A percentile compares a stretch with the other conserved stretches of the same genome.
These are phyloP conservation scores for Nomada ruficornis DNA, from an alignment of 2,888 invertebrate species.

Conservation along the genomic window DNA sequence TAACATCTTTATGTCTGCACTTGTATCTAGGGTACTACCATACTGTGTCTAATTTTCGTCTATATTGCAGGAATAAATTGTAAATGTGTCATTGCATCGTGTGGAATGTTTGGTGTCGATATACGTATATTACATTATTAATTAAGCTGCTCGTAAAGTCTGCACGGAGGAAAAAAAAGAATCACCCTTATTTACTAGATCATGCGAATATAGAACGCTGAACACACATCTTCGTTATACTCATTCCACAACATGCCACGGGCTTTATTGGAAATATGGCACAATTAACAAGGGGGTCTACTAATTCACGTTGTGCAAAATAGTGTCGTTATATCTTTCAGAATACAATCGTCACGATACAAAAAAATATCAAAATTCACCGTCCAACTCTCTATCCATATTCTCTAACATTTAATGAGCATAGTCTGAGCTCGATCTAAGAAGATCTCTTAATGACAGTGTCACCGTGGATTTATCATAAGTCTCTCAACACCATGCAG, in stretches of 20 bases:
- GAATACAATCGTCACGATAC: neutral
- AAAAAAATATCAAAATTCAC: neutral
- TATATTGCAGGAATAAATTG: constrained; percentile 7
- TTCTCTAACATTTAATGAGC: neutral
- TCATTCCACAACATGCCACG: constrained; percentile 71
- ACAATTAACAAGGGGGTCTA: constrained; percentile 12
- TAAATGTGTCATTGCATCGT: constrained; percentile 50
- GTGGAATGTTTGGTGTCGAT: constrained; percentile 50
- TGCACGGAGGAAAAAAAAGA: constrained; percentile 2
- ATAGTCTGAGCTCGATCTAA: neutral
- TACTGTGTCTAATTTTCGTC: constrained; percentile 1
- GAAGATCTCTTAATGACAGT: neutral
- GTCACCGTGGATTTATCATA: neutral
- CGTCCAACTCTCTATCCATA: neutral
- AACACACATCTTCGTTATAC: constrained; percentile 55
- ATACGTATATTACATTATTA: constrained; percentile 19
- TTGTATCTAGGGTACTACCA: constrained; percentile 5
- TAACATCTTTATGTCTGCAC: neutral
- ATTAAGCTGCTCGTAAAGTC: constrained; percentile 29
- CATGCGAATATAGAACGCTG: constrained; percentile 66
- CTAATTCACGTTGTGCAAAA: constrained; percentile 22
- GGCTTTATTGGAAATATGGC: constrained; percentile 37
- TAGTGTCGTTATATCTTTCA: neutral
- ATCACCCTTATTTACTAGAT: constrained; percentile 50
- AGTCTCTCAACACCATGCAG: constrained; percentile 31